Conservation (phyloP, 2,888 invertebrate genomes). For the Troides aeacus region DNA sequence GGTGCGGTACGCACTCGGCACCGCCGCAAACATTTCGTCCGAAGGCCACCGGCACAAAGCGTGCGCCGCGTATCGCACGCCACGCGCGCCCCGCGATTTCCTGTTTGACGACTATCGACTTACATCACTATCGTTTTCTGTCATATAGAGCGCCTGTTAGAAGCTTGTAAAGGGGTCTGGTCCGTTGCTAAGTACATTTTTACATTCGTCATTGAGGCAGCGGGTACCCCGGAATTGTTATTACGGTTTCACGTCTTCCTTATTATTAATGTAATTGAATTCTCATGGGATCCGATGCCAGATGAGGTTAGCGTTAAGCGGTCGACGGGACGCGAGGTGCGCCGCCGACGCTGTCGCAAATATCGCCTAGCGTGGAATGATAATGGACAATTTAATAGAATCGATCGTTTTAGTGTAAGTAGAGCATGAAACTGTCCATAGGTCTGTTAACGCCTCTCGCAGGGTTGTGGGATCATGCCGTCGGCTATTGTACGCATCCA, state of each 20-base stretch:
- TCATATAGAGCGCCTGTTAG: slow-evolving; percentile 68
- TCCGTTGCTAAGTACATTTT: slow-evolving; percentile 69
- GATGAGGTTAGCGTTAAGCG: slow-evolving; percentile 43
- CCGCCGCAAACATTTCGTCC: slow-evolving; percentile 66
- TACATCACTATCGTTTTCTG: slow-evolving; percentile 79
- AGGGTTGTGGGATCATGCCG: slow-evolving; percentile 64
- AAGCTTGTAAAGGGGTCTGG: slow-evolving; percentile 72
- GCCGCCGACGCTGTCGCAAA: slow-evolving; percentile 47
- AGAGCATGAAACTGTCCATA: slow-evolving; percentile 67
- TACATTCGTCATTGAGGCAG: slow-evolving; percentile 64
- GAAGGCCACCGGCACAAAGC: slow-evolving; percentile 72
- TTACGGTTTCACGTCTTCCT: slow-evolving; percentile 68
- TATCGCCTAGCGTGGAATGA: slow-evolving; percentile 52
- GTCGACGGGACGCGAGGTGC: slow-evolving; percentile 50
- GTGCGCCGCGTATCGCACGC: slow-evolving; percentile 64
- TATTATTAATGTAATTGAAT: slow-evolving; percentile 60
- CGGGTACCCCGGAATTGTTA: slow-evolving; percentile 65
- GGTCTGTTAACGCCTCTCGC: slow-evolving; percentile 56
- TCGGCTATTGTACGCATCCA: slow-evolving; percentile 44
- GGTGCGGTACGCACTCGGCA: slow-evolving; percentile 48
- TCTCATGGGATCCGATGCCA: slow-evolving; percentile 44
- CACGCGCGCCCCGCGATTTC: slow-evolving; percentile 76
- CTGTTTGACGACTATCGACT: slow-evolving; percentile 79
- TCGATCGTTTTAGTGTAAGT: slow-evolving; percentile 69
- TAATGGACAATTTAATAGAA: slow-evolving; percentile 65